Evolutionary conservation across 2,113 vertebrate species (phyloP).

Genomic region (Dipodomys merriami): DNA sequence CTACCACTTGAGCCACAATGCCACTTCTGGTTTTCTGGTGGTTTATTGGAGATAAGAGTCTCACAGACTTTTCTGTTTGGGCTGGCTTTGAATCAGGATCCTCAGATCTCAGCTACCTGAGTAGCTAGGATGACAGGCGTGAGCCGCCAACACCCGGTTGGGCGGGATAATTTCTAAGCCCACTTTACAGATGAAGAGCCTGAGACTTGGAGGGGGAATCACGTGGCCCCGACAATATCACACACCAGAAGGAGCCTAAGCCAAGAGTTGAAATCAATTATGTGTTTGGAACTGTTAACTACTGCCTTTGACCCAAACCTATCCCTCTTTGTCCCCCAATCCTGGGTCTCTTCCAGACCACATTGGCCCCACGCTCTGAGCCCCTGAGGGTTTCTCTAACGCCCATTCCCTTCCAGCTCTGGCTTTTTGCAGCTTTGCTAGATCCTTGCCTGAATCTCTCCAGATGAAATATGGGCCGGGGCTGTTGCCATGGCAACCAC

Average conservation of each 20-base stretch:
- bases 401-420: neutral
- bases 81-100: too few relatives aligned
- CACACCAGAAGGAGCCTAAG: accelerated
- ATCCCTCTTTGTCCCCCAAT: neutral
- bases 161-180: neutral
- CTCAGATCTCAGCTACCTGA: too few relatives aligned
- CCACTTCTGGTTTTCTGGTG: too few relatives aligned
- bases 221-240: accelerated
- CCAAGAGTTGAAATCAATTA: too few relatives aligned
- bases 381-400: accelerated
- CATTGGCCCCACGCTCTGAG: accelerated
- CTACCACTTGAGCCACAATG: too few relatives aligned
- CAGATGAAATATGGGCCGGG: constrained; percentile 45
- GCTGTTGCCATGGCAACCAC: constrained; percentile 54
- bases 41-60: too few relatives aligned
- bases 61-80: too few relatives aligned
- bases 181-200: neutral
- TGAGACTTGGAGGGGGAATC: neutral
- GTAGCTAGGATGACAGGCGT: too few relatives aligned
- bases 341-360: accelerated
- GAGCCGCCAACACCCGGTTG: too few relatives aligned
- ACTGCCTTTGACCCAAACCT: accelerated
- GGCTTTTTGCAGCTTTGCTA: neutral
- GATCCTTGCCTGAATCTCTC: neutral
- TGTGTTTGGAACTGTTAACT: accelerated